These are phyloP conservation scores for Halcyon malimbica DNA, from an alignment of 2,113 vertebrate species.

Conservation along the genomic window DNA sequence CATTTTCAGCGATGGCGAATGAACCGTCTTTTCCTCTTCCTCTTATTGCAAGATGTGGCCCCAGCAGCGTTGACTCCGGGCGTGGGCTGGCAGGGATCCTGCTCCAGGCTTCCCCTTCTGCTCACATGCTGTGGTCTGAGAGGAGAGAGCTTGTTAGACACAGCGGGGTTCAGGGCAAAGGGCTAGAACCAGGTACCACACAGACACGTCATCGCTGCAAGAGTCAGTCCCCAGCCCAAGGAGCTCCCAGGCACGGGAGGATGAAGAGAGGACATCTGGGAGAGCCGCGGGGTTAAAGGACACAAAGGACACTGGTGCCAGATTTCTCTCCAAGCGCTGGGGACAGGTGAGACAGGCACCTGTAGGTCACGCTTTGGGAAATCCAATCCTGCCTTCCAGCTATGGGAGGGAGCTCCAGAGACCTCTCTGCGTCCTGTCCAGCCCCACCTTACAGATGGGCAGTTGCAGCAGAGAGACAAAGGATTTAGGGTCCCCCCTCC, in stretches of 20 bases:
- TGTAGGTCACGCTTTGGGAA: not conserved
- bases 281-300: not conserved
- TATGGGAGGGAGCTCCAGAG: not conserved
- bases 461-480: not conserved
- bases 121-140: not conserved
- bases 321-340: not conserved
- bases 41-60: not conserved
- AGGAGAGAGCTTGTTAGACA: not conserved
- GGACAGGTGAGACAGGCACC: not conserved
- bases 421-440: not conserved
- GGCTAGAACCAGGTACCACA: not conserved
- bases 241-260: not conserved
- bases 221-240: not conserved
- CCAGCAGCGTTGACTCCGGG: fast-evolving
- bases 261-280: not conserved
- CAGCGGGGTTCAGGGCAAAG: not conserved
- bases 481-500: not conserved
- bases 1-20: not conserved
- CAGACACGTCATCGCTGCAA: fast-evolving
- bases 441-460: not conserved
- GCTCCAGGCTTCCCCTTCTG: not conserved
- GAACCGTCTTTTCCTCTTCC: not conserved
- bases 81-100: not conserved
- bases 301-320: fast-evolving
- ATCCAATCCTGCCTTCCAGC: not conserved